These are phyloP conservation scores for Lacanobia wlatinum DNA, from an alignment of 2,888 invertebrate genomes.

Conservation along the genomic window DNA sequence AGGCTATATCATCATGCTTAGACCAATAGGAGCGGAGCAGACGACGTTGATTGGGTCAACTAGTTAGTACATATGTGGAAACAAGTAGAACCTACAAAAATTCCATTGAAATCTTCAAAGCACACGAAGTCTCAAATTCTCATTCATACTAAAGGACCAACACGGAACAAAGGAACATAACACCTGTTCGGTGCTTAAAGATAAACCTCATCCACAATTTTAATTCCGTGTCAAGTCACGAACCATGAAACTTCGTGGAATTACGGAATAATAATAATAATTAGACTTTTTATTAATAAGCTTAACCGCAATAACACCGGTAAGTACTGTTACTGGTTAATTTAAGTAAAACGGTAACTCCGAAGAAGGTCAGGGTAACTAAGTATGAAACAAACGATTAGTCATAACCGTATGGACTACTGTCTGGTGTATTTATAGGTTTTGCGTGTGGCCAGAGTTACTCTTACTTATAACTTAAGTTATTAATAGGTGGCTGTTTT, in stretches of 20 bases:
- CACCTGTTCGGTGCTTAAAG: constrained; percentile 3
- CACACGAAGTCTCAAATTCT: background rate
- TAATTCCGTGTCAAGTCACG: constrained; percentile 44
- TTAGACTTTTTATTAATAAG: constrained; percentile 54
- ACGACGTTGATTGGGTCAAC: no score
- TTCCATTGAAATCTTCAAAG: no score
- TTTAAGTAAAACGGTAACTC: constrained; percentile 39
- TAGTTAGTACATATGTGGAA: no score
- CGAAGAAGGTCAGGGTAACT: constrained; percentile 53
- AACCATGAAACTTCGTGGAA: constrained; percentile 46
- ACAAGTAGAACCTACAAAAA: no score
- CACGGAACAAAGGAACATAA: background rate
- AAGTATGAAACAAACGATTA: constrained; percentile 37
- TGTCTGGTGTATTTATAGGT: constrained; percentile 37
- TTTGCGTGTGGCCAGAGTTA: constrained; percentile 28
- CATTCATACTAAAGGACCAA: background rate
- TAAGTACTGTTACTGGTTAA: constrained; percentile 58
- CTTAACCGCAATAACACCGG: constrained; percentile 42
- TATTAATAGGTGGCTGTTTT: constrained; percentile 22
- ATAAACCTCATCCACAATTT: constrained; percentile 15
- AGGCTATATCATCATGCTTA: no score
- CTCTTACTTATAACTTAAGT: constrained; percentile 11
- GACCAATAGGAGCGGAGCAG: no score
- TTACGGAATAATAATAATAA: constrained; percentile 57
- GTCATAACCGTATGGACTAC: constrained; percentile 21